These are phyloP conservation scores for Carapus acus DNA, from an alignment of 2,797 vertebrate genomes.

Conservation along the genomic window DNA sequence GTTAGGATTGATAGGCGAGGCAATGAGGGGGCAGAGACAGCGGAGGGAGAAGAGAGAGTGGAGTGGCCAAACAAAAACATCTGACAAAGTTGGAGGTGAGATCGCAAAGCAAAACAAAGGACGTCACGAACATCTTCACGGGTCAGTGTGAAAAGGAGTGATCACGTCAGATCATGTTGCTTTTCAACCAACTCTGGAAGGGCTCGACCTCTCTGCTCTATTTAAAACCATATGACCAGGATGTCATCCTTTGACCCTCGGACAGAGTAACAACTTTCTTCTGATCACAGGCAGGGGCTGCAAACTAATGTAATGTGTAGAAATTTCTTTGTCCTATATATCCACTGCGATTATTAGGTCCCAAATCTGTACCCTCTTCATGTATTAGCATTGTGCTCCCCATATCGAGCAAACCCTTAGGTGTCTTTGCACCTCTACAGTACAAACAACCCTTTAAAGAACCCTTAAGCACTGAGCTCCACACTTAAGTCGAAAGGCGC, in stretches of 20 bases:
- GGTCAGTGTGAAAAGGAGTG: too few species aligned
- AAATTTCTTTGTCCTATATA: slow-evolving; percentile 12
- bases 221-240: slow-evolving; percentile 2
- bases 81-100: slow-evolving; percentile 7
- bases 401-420: too few species aligned
- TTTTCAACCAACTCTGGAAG: too few species aligned
- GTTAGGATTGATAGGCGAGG: slow-evolving; percentile 41
- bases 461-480: too few species aligned
- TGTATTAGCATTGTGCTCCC: too few species aligned
- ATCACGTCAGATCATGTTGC: too few species aligned
- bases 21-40: slow-evolving; percentile 29
- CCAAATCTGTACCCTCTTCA: too few species aligned
- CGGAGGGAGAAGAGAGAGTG: slow-evolving; percentile 16
- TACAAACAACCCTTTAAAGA: too few species aligned
- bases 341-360: not conserved
- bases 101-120: slow-evolving; percentile 8
- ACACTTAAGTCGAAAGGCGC: too few species aligned
- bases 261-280: slow-evolving; percentile 13
- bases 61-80: slow-evolving; percentile 1
- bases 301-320: slow-evolving; percentile 2
- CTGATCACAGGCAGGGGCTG: slow-evolving; percentile 5
- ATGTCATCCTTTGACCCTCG: slow-evolving; percentile 3
- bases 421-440: too few species aligned
- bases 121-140: too few species aligned
- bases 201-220: not conserved